Base-by-base conservation (phyloP, 1,140 invertebrate species). In the Scaptomyza montana region DNA sequence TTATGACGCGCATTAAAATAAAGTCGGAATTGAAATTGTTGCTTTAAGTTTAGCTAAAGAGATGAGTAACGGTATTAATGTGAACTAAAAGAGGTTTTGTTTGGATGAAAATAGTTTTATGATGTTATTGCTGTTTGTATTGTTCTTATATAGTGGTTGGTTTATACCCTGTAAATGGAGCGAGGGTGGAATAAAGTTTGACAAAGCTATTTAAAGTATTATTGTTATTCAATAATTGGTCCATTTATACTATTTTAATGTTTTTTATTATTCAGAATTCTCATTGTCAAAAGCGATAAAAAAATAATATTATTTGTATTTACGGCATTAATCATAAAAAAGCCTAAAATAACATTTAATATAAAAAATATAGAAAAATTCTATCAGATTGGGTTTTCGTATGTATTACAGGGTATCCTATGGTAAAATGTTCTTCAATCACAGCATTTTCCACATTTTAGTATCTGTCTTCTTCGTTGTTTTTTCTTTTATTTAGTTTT, bases 21-120 rank as follows among this genome's bases (percentile, higher is more conserved):
- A 16, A 16, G 16, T 16, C 16, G 16, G 16, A 1, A 16, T 16
- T 16, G 16, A 25, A 25, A 25, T 25, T 2, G 1, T 25, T 25
- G 21, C 21, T 25, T 25, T 25, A 25, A 25, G 3, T 39, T 39
- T 19, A 51, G 47, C 62, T 59, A 66, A 41, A 59, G 63, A 8
- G 16, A 59, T 59, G 41, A 46, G 25, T 59, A 59, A 59, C 56
- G 56, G 56, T 25, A 47, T 47, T 13, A 33, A 47, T 59, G 55
- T 49, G 56, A 67, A 60, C 69, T 46, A 65, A 71, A 43, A 43
- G n/a, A 67, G 55, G 61, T 16, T 3, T 47, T 54, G 36, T 25
- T 12, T 28, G 21, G 16, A 13, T 5, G 49, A 2, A 54, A 28
- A 30, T 6, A 6, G 30, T 30, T 28, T 36, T 25, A 25, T 25